Conservation (phyloP, 1,140 invertebrate species). For the Mya arenaria region DNA sequence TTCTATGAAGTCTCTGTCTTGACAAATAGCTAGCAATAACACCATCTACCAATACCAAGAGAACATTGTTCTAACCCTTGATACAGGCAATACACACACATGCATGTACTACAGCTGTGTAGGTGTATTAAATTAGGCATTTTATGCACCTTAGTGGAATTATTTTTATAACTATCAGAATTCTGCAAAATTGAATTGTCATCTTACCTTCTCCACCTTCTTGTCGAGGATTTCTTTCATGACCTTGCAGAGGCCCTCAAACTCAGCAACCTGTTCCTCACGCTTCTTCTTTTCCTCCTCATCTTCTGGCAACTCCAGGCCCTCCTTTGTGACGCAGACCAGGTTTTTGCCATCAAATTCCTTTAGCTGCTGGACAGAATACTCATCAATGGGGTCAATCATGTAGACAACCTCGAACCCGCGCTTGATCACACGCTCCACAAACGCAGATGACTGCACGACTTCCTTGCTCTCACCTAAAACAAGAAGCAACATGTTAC, state of each 20-base stretch:
- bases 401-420: slow-evolving; percentile 99
- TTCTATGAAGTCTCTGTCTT: too few relatives aligned
- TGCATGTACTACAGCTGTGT: too few relatives aligned
- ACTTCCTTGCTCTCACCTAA: slow-evolving; percentile 94
- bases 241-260: slow-evolving; percentile 96
- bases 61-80: too few relatives aligned
- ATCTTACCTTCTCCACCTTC: slow-evolving; percentile 96
- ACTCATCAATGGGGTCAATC: slow-evolving; percentile 99
- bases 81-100: too few relatives aligned
- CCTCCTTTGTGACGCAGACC: slow-evolving; percentile 98
- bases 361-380: slow-evolving; percentile 98
- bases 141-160: too few relatives aligned
- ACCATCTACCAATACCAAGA: too few relatives aligned
- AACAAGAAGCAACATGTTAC: slow-evolving; percentile 20
- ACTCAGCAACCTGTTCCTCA: slow-evolving; percentile 93
- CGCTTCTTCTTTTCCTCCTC: slow-evolving; percentile 98
- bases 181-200: too few relatives aligned
- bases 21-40: too few relatives aligned
- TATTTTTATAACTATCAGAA: too few relatives aligned
- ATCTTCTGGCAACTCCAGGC: slow-evolving; percentile 92
- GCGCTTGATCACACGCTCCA: slow-evolving; percentile 97
- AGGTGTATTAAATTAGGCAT: too few relatives aligned
- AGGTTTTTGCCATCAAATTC: slow-evolving; percentile 98
- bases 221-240: slow-evolving; percentile 99
- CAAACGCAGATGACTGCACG: slow-evolving; percentile 98